Conservation (phyloP, 2,113 vertebrate genomes). For the Centropus bengalensis region DNA sequence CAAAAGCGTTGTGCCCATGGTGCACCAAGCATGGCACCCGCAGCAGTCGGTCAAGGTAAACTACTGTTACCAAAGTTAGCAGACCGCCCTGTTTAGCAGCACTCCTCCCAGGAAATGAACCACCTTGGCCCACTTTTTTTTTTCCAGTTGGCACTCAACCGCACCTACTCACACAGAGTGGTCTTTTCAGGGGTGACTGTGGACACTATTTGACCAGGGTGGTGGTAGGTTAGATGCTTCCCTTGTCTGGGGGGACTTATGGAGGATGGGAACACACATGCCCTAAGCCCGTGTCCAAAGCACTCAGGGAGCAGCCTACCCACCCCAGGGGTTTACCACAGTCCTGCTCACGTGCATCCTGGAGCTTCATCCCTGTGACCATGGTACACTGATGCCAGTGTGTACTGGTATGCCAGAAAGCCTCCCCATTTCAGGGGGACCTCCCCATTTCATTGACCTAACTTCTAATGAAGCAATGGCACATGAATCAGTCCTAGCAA, state of each 20-base stretch:
- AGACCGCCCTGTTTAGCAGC: not conserved
- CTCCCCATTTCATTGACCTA: not conserved
- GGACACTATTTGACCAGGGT: not conserved
- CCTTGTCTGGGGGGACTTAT: rapidly evolving
- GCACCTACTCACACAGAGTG: not conserved
- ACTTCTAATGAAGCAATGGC: slow-evolving; percentile 39
- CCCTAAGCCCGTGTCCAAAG: rapidly evolving
- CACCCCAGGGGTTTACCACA: not conserved
- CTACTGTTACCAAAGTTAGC: not conserved
- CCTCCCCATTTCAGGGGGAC: not conserved
- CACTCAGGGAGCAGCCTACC: not conserved
- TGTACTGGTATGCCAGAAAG: rapidly evolving
- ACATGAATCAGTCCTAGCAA: slow-evolving; percentile 16
- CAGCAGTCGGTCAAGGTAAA: not conserved
- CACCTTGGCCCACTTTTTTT: not conserved
- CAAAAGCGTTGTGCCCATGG: not conserved
- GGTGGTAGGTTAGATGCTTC: not conserved
- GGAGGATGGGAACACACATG: rapidly evolving
- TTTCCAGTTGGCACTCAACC: not conserved
- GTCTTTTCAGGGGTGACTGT: not conserved
- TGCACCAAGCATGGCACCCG: not conserved
- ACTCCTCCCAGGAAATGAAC: not conserved
- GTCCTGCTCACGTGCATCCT: not conserved
- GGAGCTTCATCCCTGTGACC: not conserved
- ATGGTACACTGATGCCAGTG: rapidly evolving